Evolutionary conservation across 2,797 vertebrate species (phyloP).

Genomic region (Coracias cyanogaster): DNA sequence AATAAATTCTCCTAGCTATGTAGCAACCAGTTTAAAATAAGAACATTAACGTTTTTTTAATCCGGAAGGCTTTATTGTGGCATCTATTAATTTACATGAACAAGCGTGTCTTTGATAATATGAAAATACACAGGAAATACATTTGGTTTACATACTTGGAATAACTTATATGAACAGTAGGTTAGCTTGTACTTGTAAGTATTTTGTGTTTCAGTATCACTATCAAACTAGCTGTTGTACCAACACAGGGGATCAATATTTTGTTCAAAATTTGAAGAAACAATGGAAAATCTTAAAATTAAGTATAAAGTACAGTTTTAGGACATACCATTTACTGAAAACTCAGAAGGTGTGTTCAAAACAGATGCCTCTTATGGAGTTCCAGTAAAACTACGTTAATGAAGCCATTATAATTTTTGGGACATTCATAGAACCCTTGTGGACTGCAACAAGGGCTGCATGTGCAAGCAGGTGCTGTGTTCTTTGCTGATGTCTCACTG

Average conservation of each 20-base stretch:
- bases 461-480: background rate
- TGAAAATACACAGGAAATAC: background rate
- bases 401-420: background rate
- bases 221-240: background rate
- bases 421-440: background rate
- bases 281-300: background rate
- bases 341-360: background rate
- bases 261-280: background rate
- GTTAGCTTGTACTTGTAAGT: background rate
- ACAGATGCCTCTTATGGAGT: background rate
- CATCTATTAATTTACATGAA: background rate
- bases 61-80: background rate
- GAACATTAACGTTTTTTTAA: background rate
- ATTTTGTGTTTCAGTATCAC: background rate
- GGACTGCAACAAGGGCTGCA: background rate
- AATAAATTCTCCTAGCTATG: background rate
- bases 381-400: background rate
- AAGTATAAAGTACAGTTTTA: background rate
- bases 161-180: background rate
- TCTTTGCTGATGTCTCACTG: background rate
- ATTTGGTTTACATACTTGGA: background rate
- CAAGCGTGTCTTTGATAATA: background rate
- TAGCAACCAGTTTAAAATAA: background rate
- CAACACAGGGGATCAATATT: background rate
- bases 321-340: background rate